Base-by-base conservation (phyloP, 2,797 vertebrate species). In the Morus bassanus region DNA sequence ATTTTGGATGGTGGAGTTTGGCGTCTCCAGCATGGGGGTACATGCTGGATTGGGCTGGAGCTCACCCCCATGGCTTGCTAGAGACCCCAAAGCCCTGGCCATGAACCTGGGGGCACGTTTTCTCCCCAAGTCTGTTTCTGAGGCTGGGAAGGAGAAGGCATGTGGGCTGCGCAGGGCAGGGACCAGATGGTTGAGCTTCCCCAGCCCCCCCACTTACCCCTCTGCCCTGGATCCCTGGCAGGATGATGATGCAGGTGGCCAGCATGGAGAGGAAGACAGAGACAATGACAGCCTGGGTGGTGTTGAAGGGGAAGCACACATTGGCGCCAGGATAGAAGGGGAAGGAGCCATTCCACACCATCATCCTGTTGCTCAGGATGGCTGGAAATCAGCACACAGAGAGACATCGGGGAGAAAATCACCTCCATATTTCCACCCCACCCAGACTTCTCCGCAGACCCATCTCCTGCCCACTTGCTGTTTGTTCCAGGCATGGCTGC, bases 201-300 rank as follows among this genome's bases (percentile, higher is more conserved):
- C 24, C 18, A 43, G 35, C 21, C 46, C 41, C 69, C 54, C 46
- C 82, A 98, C 99, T 99, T 97, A 99, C 99, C 98, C 96, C 97
- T 96, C 98, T 99, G 75, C 99, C 99, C 61, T 99, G 98, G 97
- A 99, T 99, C 77, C 99, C 99, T 0, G 99, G 99, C 67, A 99
- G 98, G 94, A 99, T 99, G 91, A 99, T 67, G 75, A 99, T 97
- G 80, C 98, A 98, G 30, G 97, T 98, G 94, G 94, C 77, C 33
- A 98, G 82, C 3, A 98, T 24, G 45, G 98, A 97, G 88, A 99
- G 94, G 97, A 99, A 99, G 83, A 99, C 82, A 37, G 98, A 97
- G 88, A 99, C 92, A 85, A 99, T 98, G 78, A 98, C 75, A 10
- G 99, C 98, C 82, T 97, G 69, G 63, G 94, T 73, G 72, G 98